Conservation (phyloP, 1,140 invertebrate genomes). For the Cheumatopsyche charites region DNA sequence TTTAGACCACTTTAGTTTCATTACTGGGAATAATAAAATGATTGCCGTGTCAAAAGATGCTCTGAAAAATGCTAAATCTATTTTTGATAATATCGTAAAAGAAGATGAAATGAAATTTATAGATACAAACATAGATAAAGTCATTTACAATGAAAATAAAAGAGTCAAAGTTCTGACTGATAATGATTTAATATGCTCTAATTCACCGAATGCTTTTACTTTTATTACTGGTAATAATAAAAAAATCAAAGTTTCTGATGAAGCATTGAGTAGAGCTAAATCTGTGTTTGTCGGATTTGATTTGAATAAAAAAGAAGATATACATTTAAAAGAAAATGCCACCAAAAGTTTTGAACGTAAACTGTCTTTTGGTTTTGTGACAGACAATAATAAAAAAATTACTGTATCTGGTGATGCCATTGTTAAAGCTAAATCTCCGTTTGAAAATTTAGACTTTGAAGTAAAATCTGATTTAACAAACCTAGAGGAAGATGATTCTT, state of each 20-base stretch:
- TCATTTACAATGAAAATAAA: no score
- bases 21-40: background rate
- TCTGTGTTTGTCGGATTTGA: conserved; percentile 42
- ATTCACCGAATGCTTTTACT: conserved; percentile 36
- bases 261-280: conserved; percentile 44
- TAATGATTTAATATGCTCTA: no score
- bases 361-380: conserved; percentile 37
- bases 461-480: no score
- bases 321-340: conserved; percentile 17
- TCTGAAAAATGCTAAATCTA: background rate
- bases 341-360: background rate
- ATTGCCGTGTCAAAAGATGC: background rate
- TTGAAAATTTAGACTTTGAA: conserved; percentile 49
- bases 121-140: background rate
- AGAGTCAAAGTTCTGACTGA: no score
- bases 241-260: conserved; percentile 34
- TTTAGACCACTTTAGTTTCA: background rate
- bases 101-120: background rate
- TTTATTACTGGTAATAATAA: conserved; percentile 46
- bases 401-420: conserved; percentile 52
- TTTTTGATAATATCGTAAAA: background rate
- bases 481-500: background rate
- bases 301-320: background rate
- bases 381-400: conserved; percentile 51
- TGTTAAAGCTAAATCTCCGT: conserved; percentile 50